Conservation (phyloP, 2,797 vertebrate genomes). For the Parauchenoglanis ngamensis region DNA sequence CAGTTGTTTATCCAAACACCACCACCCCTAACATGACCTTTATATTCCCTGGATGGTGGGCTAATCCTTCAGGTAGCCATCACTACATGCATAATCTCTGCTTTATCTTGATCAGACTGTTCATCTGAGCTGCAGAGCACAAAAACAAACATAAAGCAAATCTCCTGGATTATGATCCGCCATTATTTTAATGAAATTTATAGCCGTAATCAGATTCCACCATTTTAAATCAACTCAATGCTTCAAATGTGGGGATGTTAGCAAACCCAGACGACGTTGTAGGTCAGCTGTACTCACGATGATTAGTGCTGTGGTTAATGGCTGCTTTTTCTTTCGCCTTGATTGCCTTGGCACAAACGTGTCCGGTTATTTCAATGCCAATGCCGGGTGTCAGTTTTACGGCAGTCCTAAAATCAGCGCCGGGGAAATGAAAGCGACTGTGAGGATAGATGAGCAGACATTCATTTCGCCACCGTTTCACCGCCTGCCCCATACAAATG, state of each 20-base stretch:
- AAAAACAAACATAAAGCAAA: conserved; percentile 36
- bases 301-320: not conserved
- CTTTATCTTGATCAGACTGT: conserved; percentile 37
- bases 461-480: conserved; percentile 11
- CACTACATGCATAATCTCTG: conserved; percentile 42
- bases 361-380: conserved; percentile 34
- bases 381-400: conserved; percentile 13
- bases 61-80: conserved; percentile 48
- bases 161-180: conserved; percentile 62
- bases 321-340: conserved; percentile 27
- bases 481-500: conserved; percentile 40
- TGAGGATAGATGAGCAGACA: conserved; percentile 1
- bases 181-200: conserved; percentile 78
- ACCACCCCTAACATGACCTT: conserved; percentile 22
- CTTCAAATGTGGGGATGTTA: not conserved
- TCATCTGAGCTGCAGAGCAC: not conserved
- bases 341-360: conserved; percentile 37
- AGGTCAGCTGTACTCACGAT: conserved; percentile 20
- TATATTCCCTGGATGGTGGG: conserved; percentile 9
- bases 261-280: not conserved
- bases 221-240: not conserved
- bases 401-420: conserved; percentile 23
- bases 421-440: conserved; percentile 14
- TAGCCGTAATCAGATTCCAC: conserved; percentile 67
- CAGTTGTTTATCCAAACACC: conserved; percentile 15